These are phyloP conservation scores for Drosophila pseudotalamancana DNA, from an alignment of 2,888 invertebrate species.

Conservation along the genomic window DNA sequence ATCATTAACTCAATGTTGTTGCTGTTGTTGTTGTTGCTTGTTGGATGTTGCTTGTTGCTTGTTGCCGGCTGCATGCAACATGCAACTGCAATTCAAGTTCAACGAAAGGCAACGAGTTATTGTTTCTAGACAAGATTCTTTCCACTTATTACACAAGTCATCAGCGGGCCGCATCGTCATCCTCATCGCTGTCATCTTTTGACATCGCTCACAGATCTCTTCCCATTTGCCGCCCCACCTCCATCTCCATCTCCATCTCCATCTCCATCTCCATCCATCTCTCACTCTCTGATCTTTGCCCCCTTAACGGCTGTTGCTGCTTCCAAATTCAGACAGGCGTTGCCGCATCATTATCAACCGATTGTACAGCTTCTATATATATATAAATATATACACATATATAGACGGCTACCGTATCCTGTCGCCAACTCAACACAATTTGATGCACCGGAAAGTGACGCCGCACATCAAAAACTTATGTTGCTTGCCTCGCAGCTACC, in stretches of 20 bases:
- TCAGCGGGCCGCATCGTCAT: constrained; percentile 66
- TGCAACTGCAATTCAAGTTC: constrained; percentile 74
- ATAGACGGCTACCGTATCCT: constrained; percentile 63
- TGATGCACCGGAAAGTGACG: constrained; percentile 56
- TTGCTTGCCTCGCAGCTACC: not conserved
- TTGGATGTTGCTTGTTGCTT: constrained; percentile 28
- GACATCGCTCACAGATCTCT: constrained; percentile 38
- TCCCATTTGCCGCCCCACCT: no score
- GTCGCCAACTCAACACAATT: constrained; percentile 37
- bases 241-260: not conserved
- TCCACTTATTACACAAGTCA: constrained; percentile 80
- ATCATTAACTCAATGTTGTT: constrained; percentile 62
- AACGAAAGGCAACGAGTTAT: constrained; percentile 72
- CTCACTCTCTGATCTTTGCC: constrained; percentile 34
- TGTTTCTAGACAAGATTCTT: constrained; percentile 78
- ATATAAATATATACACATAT: not conserved
- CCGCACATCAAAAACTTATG: constrained; percentile 18
- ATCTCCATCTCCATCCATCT: not conserved
- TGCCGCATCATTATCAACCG: constrained; percentile 72
- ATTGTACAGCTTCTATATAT: constrained; percentile 38
- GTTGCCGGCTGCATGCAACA: constrained; percentile 66
- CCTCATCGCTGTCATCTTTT: constrained; percentile 60
- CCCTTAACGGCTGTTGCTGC: constrained; percentile 56
- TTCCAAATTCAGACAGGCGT: constrained; percentile 61
- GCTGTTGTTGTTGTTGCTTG: constrained; percentile 37